Percentiles rank a stretch among this genome's conserved stretches.
These are phyloP conservation scores for Crypturellus undulatus DNA, from an alignment of 2,113 vertebrate species.

Conservation along the genomic window DNA sequence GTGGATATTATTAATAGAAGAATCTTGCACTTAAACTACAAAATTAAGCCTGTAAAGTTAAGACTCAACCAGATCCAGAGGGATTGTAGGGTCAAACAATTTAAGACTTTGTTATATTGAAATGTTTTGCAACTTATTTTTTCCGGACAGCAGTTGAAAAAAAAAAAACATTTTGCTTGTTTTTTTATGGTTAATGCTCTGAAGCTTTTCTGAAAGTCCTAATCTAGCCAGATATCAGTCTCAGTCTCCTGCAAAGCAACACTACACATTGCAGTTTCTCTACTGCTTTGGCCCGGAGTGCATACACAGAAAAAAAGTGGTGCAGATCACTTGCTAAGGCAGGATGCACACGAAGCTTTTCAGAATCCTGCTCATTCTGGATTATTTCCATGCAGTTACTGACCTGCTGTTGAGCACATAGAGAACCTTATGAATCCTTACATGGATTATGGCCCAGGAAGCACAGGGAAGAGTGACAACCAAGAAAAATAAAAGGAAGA, in stretches of 20 bases:
- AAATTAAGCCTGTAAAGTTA: not conserved
- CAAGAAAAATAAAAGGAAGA: not conserved
- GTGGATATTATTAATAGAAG: not conserved
- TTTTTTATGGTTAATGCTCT: not conserved
- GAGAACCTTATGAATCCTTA: not conserved
- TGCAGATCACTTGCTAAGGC: not conserved
- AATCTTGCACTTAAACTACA: not conserved
- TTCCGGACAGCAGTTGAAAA: not conserved
- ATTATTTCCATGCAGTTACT: not conserved
- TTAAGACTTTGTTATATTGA: not conserved
- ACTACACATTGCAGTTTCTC: not conserved
- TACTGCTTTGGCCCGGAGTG: not conserved
- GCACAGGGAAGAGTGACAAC: not conserved
- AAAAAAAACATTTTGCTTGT: not conserved
- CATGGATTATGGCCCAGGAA: not conserved
- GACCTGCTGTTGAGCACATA: conserved; percentile 7
- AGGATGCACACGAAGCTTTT: not conserved
- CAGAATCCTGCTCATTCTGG: conserved; percentile 4
- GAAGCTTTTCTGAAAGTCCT: not conserved
- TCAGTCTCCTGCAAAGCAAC: not conserved
- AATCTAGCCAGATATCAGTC: not conserved
- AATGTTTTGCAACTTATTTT: not conserved
- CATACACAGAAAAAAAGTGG: not conserved
- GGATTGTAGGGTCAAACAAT: not conserved
- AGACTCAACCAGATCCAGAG: conserved; percentile 19